Percentiles rank a stretch among this genome's conserved stretches.
Conservation (phyloP, 1,140 invertebrate species). For the Anastatus disparis region DNA sequence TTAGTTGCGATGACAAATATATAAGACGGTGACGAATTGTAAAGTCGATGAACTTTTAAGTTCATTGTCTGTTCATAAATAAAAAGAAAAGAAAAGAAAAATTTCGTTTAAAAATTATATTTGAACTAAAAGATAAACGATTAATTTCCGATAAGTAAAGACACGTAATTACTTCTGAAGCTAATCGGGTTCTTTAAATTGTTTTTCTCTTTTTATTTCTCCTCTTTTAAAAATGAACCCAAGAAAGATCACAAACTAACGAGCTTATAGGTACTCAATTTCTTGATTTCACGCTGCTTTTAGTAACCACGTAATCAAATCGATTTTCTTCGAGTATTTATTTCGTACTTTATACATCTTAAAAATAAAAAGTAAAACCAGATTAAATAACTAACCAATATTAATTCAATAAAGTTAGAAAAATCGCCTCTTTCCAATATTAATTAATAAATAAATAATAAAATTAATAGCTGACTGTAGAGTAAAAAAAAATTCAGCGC, state of each 20-base stretch:
- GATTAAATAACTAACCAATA: too few relatives aligned
- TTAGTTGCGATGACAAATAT: constrained; percentile 13
- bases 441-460: too few relatives aligned
- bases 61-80: too few relatives aligned
- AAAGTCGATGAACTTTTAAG: neutral
- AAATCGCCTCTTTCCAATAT: too few relatives aligned
- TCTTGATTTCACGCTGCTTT: neutral
- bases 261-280: neutral
- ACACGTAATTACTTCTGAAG: neutral
- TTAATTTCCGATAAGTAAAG: too few relatives aligned
- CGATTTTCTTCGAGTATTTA: neutral
- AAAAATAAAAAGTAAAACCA: too few relatives aligned
- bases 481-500: too few relatives aligned
- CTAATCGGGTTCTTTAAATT: neutral
- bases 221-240: neutral
- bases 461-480: too few relatives aligned
- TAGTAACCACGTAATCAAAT: neutral
- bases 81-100: too few relatives aligned
- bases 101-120: too few relatives aligned
- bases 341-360: neutral
- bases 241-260: neutral
- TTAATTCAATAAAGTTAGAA: too few relatives aligned
- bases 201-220: neutral
- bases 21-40: neutral
- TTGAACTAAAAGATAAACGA: too few relatives aligned